Evolutionary conservation across 2,797 vertebrate genomes (phyloP).

Genomic region (Megalops cyprinoides): DNA sequence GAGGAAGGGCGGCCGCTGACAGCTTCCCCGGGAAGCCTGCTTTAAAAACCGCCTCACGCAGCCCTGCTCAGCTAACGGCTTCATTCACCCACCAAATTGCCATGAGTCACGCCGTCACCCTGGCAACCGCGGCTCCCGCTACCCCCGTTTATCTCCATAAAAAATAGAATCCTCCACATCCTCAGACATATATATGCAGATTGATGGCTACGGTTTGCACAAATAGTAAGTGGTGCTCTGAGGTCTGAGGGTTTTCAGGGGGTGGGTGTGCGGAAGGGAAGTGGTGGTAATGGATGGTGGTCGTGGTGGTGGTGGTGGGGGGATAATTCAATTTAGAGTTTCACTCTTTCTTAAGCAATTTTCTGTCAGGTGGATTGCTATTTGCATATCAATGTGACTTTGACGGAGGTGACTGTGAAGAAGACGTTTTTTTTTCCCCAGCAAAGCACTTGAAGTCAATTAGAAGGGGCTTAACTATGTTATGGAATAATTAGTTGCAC

Average conservation of each 20-base stretch:
- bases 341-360: slow-evolving; percentile 45
- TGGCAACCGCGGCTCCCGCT: slow-evolving; percentile 73
- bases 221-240: slow-evolving; percentile 61
- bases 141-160: slow-evolving; percentile 61
- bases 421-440: slow-evolving; percentile 30
- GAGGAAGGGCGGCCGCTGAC: slow-evolving; percentile 40
- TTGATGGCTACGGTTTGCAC: slow-evolving; percentile 52
- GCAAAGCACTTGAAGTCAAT: slow-evolving; percentile 36
- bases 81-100: slow-evolving; percentile 73
- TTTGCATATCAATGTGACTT: slow-evolving; percentile 49
- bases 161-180: slow-evolving; percentile 73
- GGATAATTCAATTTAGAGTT: slow-evolving; percentile 52
- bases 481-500: slow-evolving; percentile 44
- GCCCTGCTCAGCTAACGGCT: slow-evolving; percentile 52
- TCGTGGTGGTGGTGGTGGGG: slow-evolving; percentile 38
- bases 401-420: slow-evolving; percentile 26
- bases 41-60: slow-evolving; percentile 50
- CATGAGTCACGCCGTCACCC: slow-evolving; percentile 79
- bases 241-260: slow-evolving; percentile 53
- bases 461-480: slow-evolving; percentile 36
- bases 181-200: slow-evolving; percentile 50
- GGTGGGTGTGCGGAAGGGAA: slow-evolving; percentile 11
- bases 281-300: slow-evolving; percentile 47
- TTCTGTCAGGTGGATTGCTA: slow-evolving; percentile 47
- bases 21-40: slow-evolving; percentile 38